A percentile compares a stretch with the other conserved stretches of the same genome.
phyloP scores from a whole-genome alignment of 2,113 vertebrate species.

The Bolborhynchus lineola region DNA sequence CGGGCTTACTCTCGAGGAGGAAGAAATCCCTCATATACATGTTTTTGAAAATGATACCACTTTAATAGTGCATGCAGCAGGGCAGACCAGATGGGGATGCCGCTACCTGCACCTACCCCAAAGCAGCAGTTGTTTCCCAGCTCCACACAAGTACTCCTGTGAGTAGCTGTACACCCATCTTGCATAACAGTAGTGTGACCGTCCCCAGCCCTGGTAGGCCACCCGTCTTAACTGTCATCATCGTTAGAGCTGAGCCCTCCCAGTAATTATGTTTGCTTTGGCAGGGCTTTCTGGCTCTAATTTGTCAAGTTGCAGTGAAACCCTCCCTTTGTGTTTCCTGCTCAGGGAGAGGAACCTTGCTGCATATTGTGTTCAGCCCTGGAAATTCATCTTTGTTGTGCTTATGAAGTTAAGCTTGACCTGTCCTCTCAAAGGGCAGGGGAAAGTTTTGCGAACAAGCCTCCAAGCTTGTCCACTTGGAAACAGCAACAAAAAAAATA shows the following conservation, averaged over 20 bases:
- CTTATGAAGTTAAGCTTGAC: constrained; percentile 25
- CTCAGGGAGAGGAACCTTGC: constrained; percentile 33
- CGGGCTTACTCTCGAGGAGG: constrained; percentile 1
- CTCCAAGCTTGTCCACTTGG: neutral
- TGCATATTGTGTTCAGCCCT: constrained; percentile 30
- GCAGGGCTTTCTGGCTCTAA: constrained; percentile 52
- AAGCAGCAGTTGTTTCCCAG: neutral
- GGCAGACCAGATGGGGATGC: neutral
- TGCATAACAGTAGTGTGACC: neutral
- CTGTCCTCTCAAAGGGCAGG: neutral
- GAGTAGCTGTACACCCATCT: neutral
- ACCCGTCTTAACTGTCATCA: neutral
- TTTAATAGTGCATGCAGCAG: neutral
- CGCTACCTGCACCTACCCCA: neutral
- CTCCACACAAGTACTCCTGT: accelerated
- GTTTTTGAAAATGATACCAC: neutral
- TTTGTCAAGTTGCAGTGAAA: constrained; percentile 61
- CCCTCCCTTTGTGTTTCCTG: constrained; percentile 73
- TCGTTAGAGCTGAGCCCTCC: constrained; percentile 27
- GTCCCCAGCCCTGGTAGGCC: neutral
- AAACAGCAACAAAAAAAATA: neutral
- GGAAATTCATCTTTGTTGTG: constrained; percentile 47
- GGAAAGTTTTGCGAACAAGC: constrained; percentile 15
- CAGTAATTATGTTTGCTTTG: constrained; percentile 64
- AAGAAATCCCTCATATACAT: neutral